Percentiles rank a stretch among this genome's conserved stretches.
Conservation (phyloP, 2,888 invertebrate species). For the Phortica magna region DNA sequence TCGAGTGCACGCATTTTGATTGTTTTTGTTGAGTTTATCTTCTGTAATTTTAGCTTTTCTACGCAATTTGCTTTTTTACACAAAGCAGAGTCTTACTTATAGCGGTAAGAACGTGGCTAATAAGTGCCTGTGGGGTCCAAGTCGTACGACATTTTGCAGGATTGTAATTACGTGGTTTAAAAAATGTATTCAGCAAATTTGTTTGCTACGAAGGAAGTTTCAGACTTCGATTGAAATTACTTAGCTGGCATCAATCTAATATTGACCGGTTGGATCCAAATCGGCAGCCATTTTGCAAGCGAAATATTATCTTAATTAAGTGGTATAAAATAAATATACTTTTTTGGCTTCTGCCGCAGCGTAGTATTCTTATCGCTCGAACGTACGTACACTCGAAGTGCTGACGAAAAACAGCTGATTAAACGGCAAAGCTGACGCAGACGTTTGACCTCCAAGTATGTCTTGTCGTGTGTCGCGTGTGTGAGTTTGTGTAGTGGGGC, state of each 20-base stretch:
- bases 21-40: background rate
- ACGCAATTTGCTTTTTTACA: background rate
- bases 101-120: conserved; percentile 48
- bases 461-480: background rate
- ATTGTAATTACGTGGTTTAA: background rate
- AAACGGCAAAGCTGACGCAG: conserved; percentile 18
- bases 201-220: background rate
- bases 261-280: conserved; percentile 78
- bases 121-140: conserved; percentile 77
- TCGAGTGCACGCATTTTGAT: conserved; percentile 70
- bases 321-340: background rate
- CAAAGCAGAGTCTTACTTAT: background rate
- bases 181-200: background rate
- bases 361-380: conserved; percentile 13
- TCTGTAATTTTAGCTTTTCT: background rate
- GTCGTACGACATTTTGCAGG: conserved; percentile 69
- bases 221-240: background rate
- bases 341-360: background rate
- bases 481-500: background rate
- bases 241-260: conserved; percentile 53
- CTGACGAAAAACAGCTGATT: conserved; percentile 37
- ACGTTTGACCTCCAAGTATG: conserved; percentile 18
- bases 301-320: background rate
- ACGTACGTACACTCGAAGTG: background rate
- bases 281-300: conserved; percentile 66